Percentiles rank a stretch among this genome's conserved stretches.
These are phyloP conservation scores for Eurytoma adleriae DNA, from an alignment of 2,888 invertebrate species.

Conservation along the genomic window DNA sequence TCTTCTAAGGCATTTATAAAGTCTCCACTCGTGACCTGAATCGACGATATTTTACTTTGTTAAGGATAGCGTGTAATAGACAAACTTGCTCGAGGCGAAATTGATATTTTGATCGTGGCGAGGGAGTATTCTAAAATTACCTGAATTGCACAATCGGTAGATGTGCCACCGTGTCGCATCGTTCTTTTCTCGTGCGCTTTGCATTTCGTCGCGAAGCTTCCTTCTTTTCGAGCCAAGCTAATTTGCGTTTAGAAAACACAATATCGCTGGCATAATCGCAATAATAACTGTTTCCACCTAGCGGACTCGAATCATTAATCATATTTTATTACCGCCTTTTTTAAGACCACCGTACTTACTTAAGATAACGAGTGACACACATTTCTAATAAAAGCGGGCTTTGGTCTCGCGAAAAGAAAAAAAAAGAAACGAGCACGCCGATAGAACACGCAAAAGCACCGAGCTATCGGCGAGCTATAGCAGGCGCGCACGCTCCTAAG, in stretches of 20 bases:
- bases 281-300: background rate
- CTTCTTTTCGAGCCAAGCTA: background rate
- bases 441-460: background rate
- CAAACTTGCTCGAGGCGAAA: background rate
- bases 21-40: too few relatives aligned
- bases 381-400: background rate
- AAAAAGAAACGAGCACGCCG: background rate
- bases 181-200: conserved; percentile 3
- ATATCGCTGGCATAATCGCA: background rate
- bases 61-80: too few relatives aligned
- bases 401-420: background rate
- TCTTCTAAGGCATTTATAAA: too few relatives aligned
- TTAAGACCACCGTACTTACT: too few relatives aligned
- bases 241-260: background rate
- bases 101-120: conserved; percentile 39
- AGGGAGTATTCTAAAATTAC: conserved; percentile 47
- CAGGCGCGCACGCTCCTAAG: background rate
- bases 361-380: background rate
- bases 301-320: background rate
- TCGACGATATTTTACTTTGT: too few relatives aligned
- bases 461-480: background rate
- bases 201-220: background rate
- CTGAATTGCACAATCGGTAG: conserved; percentile 31
- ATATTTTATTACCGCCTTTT: too few relatives aligned
- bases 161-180: background rate